Percentiles rank a stretch among this genome's conserved stretches.
Conservation (phyloP, 2,888 invertebrate genomes). For the Pheosia tremula region DNA sequence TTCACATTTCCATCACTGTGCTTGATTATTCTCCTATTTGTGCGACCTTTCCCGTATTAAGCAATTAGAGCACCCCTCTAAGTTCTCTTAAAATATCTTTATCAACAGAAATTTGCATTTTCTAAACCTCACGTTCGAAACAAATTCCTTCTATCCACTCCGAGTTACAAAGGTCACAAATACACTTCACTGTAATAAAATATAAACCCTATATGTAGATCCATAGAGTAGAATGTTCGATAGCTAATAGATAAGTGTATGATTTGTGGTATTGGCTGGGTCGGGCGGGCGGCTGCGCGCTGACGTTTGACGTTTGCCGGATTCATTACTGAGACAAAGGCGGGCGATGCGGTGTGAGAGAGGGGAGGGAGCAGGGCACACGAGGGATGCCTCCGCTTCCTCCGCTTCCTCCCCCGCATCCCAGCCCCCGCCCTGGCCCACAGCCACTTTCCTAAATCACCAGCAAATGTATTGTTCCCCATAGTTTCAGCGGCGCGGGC, state of each 20-base stretch:
- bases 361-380: constrained; percentile 43
- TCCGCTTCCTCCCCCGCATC: constrained; percentile 25
- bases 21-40: constrained; percentile 26
- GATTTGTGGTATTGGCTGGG: constrained; percentile 63
- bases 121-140: constrained; percentile 73
- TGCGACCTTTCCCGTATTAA: constrained; percentile 43
- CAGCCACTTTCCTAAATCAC: constrained; percentile 82
- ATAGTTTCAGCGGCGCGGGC: constrained; percentile 36
- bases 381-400: constrained; percentile 46
- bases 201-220: constrained; percentile 26
- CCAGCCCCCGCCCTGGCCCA: constrained; percentile 40
- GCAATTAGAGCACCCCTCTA: constrained; percentile 52
- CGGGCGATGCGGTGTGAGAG: constrained; percentile 47
- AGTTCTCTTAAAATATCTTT: constrained; percentile 52
- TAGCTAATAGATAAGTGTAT: constrained; percentile 58
- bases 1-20: not conserved
- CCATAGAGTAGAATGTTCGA: constrained; percentile 58
- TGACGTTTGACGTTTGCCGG: constrained; percentile 80
- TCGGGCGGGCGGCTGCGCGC: constrained; percentile 73
- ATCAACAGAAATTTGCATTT: constrained; percentile 73
- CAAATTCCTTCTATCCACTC: constrained; percentile 51
- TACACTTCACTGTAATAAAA: constrained; percentile 24
- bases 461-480: constrained; percentile 70
- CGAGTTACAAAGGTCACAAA: constrained; percentile 22
- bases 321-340: constrained; percentile 83